Evolutionary conservation across 2,797 vertebrate species (phyloP).

Genomic region (Momotus momota): DNA sequence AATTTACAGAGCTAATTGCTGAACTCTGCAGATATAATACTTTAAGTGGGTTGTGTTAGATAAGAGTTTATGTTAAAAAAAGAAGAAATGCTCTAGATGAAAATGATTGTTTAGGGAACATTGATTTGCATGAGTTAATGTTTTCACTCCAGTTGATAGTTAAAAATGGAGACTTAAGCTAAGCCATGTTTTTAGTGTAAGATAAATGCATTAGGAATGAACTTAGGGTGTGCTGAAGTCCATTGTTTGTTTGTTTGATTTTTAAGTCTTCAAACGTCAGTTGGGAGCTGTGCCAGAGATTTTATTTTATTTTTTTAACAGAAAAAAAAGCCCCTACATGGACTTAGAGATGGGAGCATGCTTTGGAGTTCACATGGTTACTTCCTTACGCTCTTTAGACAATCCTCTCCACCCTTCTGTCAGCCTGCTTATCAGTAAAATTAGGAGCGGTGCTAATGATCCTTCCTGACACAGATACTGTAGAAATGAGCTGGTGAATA

Average conservation of each 20-base stretch:
- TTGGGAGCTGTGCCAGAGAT: not conserved
- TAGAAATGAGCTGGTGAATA: not conserved
- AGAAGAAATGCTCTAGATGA: constrained; percentile 10
- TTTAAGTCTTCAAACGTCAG: not conserved
- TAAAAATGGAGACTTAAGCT: constrained; percentile 27
- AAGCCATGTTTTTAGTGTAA: not conserved
- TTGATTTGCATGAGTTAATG: constrained; percentile 57
- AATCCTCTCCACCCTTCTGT: not conserved
- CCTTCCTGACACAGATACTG: not conserved
- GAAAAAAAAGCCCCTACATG: no score
- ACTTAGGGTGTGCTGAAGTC: not conserved
- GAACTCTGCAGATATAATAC: constrained; percentile 34
- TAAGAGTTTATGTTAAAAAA: constrained; percentile 44
- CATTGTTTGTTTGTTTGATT: not conserved
- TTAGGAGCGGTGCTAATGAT: not conserved
- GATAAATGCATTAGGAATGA: not conserved
- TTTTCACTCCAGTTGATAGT: constrained; percentile 49
- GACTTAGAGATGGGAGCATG: not conserved
- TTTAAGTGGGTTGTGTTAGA: constrained; percentile 22
- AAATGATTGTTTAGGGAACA: constrained; percentile 55
- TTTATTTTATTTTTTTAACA: not conserved
- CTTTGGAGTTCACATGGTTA: not conserved
- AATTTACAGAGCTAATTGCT: constrained; percentile 52
- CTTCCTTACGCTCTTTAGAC: not conserved
- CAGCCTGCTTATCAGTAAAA: not conserved